Evolutionary conservation across 2,888 invertebrate genomes (phyloP), one percentile per base, ranked within the genome.

Genomic region (Ichneumon xanthorius): DNA sequence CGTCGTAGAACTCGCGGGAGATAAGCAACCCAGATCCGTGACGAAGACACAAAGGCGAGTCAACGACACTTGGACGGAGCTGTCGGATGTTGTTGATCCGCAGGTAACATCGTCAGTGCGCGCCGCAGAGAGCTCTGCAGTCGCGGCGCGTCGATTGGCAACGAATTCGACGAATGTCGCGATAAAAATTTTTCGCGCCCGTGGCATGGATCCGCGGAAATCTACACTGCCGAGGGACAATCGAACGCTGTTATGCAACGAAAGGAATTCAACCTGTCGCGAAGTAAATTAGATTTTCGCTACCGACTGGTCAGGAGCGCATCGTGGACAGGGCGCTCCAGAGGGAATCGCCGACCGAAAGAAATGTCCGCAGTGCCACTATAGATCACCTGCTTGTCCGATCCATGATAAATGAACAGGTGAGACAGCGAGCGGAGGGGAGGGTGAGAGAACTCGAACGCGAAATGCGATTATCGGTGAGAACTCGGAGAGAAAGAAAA

Each of bases 31-130:
- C 79, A 85, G 85, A 82, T 82, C 80, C 82, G 82, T 80, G 85
- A 85, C 85, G 77, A 76, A 82, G 85, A 67, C 79, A 85, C 85
- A 85, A 85, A 85, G 85, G 71, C 65, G 81, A 85, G 82, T 85
- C 85, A 85, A 85, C 82, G 85, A 85, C 85, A 76, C 85, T 82
- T 76, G 82, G 82, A 78, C 22, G 26, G 26, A 63, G 22, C 48
- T 14, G 48, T 83, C 19, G 26, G 48, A 70, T 63, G 82, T 58
- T 68, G 80, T 73, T 68, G 73, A 80, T 80, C 55, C 67, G 63
- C 30, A 61, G 14, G 75, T 19, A 53, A 75, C 33, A 2, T 19
- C 33, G 2, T n/a, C 26, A n/a, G 22, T 48, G 33, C 14, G 33
- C 16, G 30, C 30, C 2, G 61, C 30, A 5, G 61, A 4, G 22